These are phyloP conservation scores for Rhabdornis inornatus DNA, from an alignment of 2,113 vertebrate species.

Conservation along the genomic window DNA sequence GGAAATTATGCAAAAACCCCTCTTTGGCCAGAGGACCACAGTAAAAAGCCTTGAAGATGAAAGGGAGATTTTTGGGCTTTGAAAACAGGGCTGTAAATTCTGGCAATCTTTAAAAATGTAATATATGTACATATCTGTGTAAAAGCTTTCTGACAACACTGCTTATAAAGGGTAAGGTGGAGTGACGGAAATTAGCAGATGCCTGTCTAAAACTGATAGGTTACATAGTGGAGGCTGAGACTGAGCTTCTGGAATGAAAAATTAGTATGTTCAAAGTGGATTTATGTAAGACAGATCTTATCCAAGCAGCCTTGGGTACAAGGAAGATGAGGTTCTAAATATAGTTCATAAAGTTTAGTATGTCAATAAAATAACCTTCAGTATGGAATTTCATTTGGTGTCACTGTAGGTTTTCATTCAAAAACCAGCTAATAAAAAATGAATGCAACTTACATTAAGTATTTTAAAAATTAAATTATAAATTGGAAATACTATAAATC, in stretches of 20 bases:
- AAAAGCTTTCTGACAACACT: neutral
- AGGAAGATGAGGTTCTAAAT: neutral
- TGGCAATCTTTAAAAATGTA: neutral
- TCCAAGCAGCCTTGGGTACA: neutral
- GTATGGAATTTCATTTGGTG: neutral
- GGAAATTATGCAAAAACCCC: neutral
- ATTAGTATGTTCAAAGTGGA: neutral
- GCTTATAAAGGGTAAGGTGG: neutral
- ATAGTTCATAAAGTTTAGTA: neutral
- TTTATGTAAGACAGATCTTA: neutral
- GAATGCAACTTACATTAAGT: neutral
- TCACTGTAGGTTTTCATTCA: neutral
- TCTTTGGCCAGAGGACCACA: neutral
- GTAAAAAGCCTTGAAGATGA: neutral
- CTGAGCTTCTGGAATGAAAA: neutral
- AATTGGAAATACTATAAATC: neutral
- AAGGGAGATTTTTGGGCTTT: neutral
- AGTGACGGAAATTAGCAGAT: neutral
- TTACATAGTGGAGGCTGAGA: neutral
- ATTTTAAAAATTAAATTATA: neutral
- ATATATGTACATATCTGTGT: neutral
- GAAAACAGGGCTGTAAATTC: neutral
- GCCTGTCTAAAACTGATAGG: neutral
- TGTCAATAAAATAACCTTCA: neutral
- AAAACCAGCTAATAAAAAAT: neutral